Evolutionary conservation across 2,888 invertebrate species (phyloP), one percentile per base, ranked within the genome.

Genomic region (Polyploca ridens): DNA sequence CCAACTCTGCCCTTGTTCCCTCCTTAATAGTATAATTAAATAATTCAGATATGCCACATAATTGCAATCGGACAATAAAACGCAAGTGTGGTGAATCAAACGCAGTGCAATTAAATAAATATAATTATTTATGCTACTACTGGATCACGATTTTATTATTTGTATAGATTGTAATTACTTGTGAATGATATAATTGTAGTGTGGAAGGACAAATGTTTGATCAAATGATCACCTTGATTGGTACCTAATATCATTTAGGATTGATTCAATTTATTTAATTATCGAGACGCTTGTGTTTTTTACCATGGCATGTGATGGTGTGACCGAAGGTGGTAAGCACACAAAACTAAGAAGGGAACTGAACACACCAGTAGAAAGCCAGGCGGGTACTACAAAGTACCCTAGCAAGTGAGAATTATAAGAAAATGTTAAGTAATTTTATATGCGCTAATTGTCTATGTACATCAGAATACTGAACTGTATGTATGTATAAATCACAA

Each of bases 21-120:
- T 7, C 5, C 16, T 49, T 49, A 49, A 49, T 54, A 19, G 16
- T 19, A 54, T 54, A 54, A 19, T 54, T 16, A 54, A 54, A 54
- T 54, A 54, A 2, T 16, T 54, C 19, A 54, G 6, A 13, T 41
- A 41, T 41, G 54, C 19, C 54, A 19, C 16, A 19, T 54, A 54
- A 54, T 54, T 54, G 54, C 19, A 19, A 19, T 7, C 10, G 54
- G 54, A 54, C 19, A 54, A 54, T 54, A 54, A 19, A 54, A 41
- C 41, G 19, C 54, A 54, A 54, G 54, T 19, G 54, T 54, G 54
- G 54, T 19, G 19, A 54, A 54, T 54, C 54, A 54, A 54, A 54
- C 54, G 19, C 10, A 19, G 19, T 54, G 54, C 10, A 54, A 54
- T 54, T 54, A 54, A 54, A 54, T 10, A 54, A 54, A 54, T n/a